Evolutionary conservation across 2,888 invertebrate species (phyloP).

Genomic region (Globia sparganii): DNA sequence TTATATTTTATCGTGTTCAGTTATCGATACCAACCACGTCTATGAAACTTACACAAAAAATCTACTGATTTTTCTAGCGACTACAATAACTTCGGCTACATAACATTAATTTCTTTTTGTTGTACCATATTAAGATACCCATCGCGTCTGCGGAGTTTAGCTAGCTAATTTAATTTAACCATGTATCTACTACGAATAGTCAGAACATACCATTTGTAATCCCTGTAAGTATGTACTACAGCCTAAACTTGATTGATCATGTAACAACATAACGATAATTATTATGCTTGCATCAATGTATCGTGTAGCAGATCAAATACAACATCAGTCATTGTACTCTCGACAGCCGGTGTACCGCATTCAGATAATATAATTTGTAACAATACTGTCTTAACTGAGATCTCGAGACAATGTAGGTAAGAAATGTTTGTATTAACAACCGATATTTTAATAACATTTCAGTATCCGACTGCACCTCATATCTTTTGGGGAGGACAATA

Average conservation of each 20-base stretch:
- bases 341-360: slow-evolving; percentile 2
- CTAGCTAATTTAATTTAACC: no score
- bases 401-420: slow-evolving; percentile 19
- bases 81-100: no score
- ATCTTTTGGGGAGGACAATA: not conserved
- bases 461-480: no score
- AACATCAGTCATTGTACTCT: slow-evolving; percentile 33
- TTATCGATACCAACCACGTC: no score
- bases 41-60: no score
- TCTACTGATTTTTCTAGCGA: no score
- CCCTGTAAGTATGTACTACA: not conserved
- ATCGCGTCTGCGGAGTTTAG: no score
- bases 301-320: slow-evolving; percentile 30
- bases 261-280: slow-evolving; percentile 11
- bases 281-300: slow-evolving; percentile 22
- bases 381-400: slow-evolving; percentile 17
- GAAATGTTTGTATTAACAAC: not conserved
- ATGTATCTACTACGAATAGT: not conserved
- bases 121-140: no score
- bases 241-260: slow-evolving; percentile 25
- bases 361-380: slow-evolving; percentile 29
- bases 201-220: not conserved
- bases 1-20: no score
- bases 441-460: slow-evolving; percentile 18
- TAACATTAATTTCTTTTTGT: no score